A percentile compares a stretch with the other conserved stretches of the same genome.
These are phyloP conservation scores for Bovichtus variegatus DNA, from an alignment of 2,797 vertebrate species.

Conservation along the genomic window DNA sequence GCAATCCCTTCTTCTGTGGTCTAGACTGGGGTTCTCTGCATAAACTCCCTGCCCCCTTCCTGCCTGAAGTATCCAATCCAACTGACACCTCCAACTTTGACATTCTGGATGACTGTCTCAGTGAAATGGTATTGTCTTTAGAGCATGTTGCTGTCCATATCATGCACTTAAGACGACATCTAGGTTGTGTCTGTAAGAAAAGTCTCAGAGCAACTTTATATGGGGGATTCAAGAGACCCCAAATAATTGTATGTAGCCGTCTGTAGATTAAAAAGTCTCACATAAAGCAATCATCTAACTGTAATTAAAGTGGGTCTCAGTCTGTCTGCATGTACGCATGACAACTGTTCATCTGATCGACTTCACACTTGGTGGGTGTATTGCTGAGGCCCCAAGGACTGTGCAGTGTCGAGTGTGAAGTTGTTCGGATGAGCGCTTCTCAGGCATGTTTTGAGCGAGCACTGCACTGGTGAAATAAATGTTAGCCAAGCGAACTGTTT, in stretches of 20 bases:
- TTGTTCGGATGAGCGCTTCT: no score
- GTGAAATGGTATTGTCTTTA: constrained; percentile 82
- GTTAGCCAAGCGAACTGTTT: neutral
- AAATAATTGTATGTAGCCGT: neutral
- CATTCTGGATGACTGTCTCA: constrained; percentile 88
- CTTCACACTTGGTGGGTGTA: no score
- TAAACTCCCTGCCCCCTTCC: constrained; percentile 82
- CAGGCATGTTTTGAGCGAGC: no score
- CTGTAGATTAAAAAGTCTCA: no score
- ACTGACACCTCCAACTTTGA: constrained; percentile 93
- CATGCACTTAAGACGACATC: neutral
- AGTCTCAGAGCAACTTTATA: neutral
- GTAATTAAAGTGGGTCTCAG: no score
- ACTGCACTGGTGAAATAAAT: no score
- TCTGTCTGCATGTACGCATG: no score
- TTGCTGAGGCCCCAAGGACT: no score
- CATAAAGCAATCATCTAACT: no score
- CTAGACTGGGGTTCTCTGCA: constrained; percentile 87
- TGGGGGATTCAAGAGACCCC: neutral
- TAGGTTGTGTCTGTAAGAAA: neutral
- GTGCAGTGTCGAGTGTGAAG: no score
- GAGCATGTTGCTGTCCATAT: neutral
- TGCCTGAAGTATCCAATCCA: constrained; percentile 85
- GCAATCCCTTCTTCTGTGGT: constrained; percentile 86
- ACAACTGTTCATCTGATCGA: no score